phyloP scores from a whole-genome alignment of 2,113 vertebrate genomes.

The Dolichotis patagonum region DNA sequence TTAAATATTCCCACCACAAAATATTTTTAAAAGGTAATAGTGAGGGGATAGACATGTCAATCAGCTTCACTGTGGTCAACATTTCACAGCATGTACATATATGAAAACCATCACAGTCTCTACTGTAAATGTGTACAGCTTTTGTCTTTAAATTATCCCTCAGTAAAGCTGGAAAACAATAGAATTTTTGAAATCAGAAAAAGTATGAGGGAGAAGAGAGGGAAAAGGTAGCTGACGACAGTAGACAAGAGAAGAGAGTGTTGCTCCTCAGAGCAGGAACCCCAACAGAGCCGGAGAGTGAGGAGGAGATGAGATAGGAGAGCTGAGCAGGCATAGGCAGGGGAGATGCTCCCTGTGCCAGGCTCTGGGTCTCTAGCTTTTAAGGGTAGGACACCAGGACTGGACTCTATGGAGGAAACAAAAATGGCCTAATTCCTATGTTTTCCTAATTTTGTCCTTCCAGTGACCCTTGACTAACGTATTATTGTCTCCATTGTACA shows the following conservation, averaged over 20 bases:
- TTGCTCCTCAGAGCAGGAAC: neutral
- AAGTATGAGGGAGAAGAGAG: neutral
- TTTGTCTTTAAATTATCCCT: neutral
- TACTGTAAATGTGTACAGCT: neutral
- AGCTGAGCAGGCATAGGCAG: too few relatives aligned
- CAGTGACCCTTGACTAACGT: neutral
- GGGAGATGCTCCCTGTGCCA: neutral
- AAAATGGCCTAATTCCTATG: neutral
- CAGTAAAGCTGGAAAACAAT: neutral
- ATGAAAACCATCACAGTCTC: neutral
- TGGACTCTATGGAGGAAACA: neutral
- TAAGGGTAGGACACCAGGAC: neutral
- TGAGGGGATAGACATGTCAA: neutral
- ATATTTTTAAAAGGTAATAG: neutral
- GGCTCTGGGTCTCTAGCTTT: neutral
- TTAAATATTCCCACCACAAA: neutral
- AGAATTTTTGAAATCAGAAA: neutral
- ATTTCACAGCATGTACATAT: neutral
- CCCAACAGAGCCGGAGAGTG: rapidly evolving
- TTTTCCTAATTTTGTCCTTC: neutral
- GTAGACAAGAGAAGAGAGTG: neutral
- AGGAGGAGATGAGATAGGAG: too few relatives aligned
- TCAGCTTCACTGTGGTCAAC: neutral
- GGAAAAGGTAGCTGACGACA: neutral
- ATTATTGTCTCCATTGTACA: neutral